Percentiles rank a stretch among this genome's conserved stretches.
Conservation (phyloP, 2,888 invertebrate genomes). For the Dryobotodes eremita region DNA sequence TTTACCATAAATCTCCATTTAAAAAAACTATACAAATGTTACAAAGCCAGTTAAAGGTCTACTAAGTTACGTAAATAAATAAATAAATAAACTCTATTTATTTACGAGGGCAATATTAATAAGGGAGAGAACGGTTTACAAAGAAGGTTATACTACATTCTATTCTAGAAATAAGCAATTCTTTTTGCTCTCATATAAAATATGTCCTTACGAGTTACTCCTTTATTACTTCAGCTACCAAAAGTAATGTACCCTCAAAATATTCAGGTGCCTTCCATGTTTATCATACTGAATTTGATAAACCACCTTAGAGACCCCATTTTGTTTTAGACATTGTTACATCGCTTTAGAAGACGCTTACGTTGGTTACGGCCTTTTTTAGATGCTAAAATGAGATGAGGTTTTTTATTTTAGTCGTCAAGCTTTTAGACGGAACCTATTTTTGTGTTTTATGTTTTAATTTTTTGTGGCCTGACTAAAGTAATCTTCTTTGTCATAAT, state of each 20-base stretch:
- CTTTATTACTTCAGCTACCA: conserved; percentile 7
- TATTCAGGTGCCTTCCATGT: conserved; percentile 33
- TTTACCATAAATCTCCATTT: too few species aligned
- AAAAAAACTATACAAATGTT: neutral
- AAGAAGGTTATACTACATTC: neutral
- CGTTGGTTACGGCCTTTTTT: conserved; percentile 28
- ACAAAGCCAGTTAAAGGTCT: too few species aligned
- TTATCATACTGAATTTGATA: conserved; percentile 49
- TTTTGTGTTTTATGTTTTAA: conserved; percentile 31
- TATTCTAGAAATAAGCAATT: conserved; percentile 17
- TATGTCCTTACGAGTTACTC: conserved; percentile 7
- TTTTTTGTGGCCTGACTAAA: conserved; percentile 6
- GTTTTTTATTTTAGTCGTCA: conserved; percentile 48
- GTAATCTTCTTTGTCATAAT: conserved; percentile 39
- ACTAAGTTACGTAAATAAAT: neutral
- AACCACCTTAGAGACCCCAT: conserved; percentile 34
- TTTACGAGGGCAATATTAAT: neutral
- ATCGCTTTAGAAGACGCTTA: conserved; percentile 36
- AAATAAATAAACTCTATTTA: neutral
- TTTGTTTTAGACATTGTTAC: conserved; percentile 34
- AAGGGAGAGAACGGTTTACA: neutral
- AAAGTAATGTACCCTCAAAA: conserved; percentile 40
- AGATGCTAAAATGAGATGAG: conserved; percentile 37
- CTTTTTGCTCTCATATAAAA: conserved; percentile 6
- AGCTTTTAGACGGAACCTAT: conserved; percentile 28